Percentiles rank a stretch among this genome's conserved stretches.
Evolutionary conservation across 2,888 invertebrate genomes (phyloP).

Genomic region (Luperina nickerlii): DNA sequence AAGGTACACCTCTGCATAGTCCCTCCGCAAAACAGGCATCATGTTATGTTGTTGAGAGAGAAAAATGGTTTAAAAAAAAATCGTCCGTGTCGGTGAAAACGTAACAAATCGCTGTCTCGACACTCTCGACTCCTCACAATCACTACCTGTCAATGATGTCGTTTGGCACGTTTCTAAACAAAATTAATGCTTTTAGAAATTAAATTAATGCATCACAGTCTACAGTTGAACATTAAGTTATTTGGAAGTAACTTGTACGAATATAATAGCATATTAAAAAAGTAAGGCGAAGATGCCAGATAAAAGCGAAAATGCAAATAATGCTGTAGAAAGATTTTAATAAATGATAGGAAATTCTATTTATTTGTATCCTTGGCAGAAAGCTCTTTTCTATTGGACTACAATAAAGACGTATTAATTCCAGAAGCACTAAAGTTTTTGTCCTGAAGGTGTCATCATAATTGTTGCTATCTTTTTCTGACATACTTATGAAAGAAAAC

Average conservation of each 20-base stretch:
- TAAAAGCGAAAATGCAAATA: not conserved
- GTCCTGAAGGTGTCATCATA: not conserved
- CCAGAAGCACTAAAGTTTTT: not conserved
- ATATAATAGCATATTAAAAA: not conserved
- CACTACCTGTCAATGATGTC: not conserved
- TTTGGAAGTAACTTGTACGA: not conserved
- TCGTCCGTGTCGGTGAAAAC: not conserved
- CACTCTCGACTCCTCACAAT: not conserved
- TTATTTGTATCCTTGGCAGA: too few relatives aligned
- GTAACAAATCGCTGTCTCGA: slow-evolving; percentile 23
- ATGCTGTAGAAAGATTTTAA: not conserved
- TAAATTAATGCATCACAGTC: not conserved
- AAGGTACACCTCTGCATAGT: too few relatives aligned
- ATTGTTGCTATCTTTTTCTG: too few relatives aligned
- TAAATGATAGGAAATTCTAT: not conserved
- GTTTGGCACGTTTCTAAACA: slow-evolving; percentile 19
- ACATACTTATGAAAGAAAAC: not conserved
- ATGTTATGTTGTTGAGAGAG: not conserved
- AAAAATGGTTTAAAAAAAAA: not conserved
- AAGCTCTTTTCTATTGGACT: not conserved
- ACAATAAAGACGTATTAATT: not conserved
- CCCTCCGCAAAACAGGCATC: not conserved
- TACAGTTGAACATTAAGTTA: not conserved
- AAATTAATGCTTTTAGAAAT: not conserved
- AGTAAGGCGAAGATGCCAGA: not conserved